Evolutionary conservation across 1,140 invertebrate genomes (phyloP).

Genomic region (Cepaea nemoralis): DNA sequence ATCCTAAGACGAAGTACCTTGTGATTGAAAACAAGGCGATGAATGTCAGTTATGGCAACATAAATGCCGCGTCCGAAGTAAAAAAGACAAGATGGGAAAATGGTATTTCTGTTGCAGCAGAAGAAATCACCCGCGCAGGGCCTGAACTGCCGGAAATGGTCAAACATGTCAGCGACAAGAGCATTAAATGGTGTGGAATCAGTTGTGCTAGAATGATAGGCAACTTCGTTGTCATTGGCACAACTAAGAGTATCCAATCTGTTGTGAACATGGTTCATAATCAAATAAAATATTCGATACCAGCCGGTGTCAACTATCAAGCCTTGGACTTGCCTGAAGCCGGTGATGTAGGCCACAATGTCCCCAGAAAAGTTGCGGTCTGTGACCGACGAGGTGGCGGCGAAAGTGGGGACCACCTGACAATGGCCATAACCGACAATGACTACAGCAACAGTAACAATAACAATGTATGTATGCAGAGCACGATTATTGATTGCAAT

Average conservation of each 20-base stretch:
- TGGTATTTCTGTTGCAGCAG: not conserved
- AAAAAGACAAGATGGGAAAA: not conserved
- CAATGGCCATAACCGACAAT: too few species aligned
- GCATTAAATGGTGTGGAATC: not conserved
- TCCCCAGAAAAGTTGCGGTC: not conserved
- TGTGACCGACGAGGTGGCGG: not conserved
- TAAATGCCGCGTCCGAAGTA: not conserved
- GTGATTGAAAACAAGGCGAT: not conserved
- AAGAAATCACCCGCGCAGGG: not conserved
- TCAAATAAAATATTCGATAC: not conserved
- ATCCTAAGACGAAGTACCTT: not conserved
- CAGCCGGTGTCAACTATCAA: not conserved
- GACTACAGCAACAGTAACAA: constrained; percentile 11
- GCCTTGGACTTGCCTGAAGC: not conserved
- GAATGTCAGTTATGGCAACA: not conserved
- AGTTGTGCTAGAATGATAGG: not conserved
- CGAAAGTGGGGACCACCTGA: not conserved
- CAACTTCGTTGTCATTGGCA: not conserved
- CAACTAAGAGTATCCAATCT: not conserved
- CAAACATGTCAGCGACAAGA: not conserved
- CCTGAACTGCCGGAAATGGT: not conserved
- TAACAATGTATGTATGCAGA: not conserved
- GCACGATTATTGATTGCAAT: not conserved
- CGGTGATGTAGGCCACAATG: not conserved
- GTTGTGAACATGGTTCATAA: not conserved